These are phyloP conservation scores for Heliconius hermathena DNA, from an alignment of 1,140 invertebrate species.

Conservation along the genomic window DNA sequence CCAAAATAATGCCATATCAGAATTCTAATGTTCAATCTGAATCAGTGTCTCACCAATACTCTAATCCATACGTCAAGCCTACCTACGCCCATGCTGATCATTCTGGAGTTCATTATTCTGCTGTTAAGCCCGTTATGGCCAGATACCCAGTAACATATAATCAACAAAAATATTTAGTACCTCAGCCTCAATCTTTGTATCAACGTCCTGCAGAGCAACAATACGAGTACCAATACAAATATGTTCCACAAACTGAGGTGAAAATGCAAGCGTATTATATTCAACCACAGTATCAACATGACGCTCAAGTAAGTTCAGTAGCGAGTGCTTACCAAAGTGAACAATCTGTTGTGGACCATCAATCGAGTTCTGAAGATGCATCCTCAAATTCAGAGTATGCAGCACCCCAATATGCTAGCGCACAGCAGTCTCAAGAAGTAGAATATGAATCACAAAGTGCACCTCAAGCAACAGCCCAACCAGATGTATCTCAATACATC, in stretches of 20 bases:
- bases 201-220: slow-evolving; percentile 52
- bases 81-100: slow-evolving; percentile 69
- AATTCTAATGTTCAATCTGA: slow-evolving; percentile 41
- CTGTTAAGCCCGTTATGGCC: slow-evolving; percentile 73
- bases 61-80: slow-evolving; percentile 63
- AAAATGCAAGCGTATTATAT: slow-evolving; percentile 56
- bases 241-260: slow-evolving; percentile 51
- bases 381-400: slow-evolving; percentile 42
- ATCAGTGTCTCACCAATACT: slow-evolving; percentile 63
- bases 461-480: slow-evolving; percentile 31
- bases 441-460: slow-evolving; percentile 45
- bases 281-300: slow-evolving; percentile 57
- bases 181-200: slow-evolving; percentile 56
- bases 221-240: slow-evolving; percentile 66
- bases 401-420: slow-evolving; percentile 42
- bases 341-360: slow-evolving; percentile 38
- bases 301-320: slow-evolving; percentile 28
- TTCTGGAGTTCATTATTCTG: slow-evolving; percentile 74
- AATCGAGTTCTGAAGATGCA: slow-evolving; percentile 37
- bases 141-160: slow-evolving; percentile 63
- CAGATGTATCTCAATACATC: slow-evolving; percentile 38
- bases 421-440: slow-evolving; percentile 39
- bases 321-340: slow-evolving; percentile 44
- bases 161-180: slow-evolving; percentile 56
- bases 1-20: slow-evolving; percentile 68